Evolutionary conservation across 2,888 invertebrate genomes (phyloP), one percentile per base, ranked within the genome.

Genomic region (Papilio elwesi): DNA sequence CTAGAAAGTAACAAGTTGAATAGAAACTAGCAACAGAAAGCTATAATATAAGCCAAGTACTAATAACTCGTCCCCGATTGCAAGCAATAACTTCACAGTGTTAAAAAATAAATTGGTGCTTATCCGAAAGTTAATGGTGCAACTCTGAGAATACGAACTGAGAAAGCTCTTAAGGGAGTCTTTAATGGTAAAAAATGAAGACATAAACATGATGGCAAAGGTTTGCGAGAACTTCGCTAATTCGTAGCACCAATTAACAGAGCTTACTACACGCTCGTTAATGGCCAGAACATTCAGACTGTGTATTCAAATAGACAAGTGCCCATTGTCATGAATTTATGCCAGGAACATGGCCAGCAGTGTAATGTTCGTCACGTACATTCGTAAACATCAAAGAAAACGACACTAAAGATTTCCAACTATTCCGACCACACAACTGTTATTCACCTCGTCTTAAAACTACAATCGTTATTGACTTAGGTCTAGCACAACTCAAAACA

Each of bases 231-330:
- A 53, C 80, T 82, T 85, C 85, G 90, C 87, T 90, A 90, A 90
- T 90, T 88, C 85, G 80, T 81, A 78, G 80, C 84, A 80, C 80
- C 83, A 83, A 90, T 90, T 90, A 90, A 89, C 90, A 85, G 80
- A 76, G 86, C 84, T 83, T 89, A 88, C 89, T 68, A 51, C 55
- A 53, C 12, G 66, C 48, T n/a, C 49, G 73, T 70, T 73, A 73
- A 73, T 73, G 53, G 69, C 77, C 76, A 80, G 80, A 82, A 80
- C 82, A 80, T 83, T 80, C 81, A 78, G 83, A 82, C 83, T 83
- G 83, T 78, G 80, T 79, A 73, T 77, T 77, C 84, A 38, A 72
- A 72, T 68, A 84, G 82, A 87, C 88, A 86, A 85, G 83, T 82
- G 82, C 78, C 83, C 82, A 87, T 89, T 90, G 88, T 89, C 76